Base-by-base conservation (phyloP, 2,113 vertebrate species). In the Apteryx mantelli region DNA sequence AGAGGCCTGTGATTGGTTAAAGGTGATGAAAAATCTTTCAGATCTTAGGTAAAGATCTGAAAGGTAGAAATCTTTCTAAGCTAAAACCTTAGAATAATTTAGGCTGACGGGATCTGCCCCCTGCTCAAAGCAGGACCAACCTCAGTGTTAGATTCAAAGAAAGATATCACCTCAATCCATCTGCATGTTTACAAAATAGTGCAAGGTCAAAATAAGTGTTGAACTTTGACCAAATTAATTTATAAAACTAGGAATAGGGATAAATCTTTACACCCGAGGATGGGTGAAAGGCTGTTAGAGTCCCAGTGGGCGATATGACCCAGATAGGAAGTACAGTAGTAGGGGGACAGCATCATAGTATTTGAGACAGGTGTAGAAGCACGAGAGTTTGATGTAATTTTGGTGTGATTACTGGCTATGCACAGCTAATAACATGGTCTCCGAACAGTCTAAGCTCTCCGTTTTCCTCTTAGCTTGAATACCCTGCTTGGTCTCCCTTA, bases 291-390 rank as follows among this genome's bases (percentile, higher is more conserved):
- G 75, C 79, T 91, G 61, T 92, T 75, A 20, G 40, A 56, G 84
- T 82, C 82, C 71, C 68, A 80, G 64, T 83, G 95, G 89, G 60
- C 68, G 5, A 1, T 10, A 13, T 96, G 96, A 94, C 94, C 87
- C 79, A 78, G 24, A 93, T 78, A 74, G 66, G 36, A 74, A 53
- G 18, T 18, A 28, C 63, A 48, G 61, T 56, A 69, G 48, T 60
- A 48, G 30, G 42, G 90, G 79, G 56, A 66, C 65, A 60, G 11
- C 22, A 28, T 55, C 3, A 0, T 70, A 5, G 24, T 64, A 24
- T 56, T 88, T 89, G 66, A 70, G 50, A 53, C 73, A 34, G 21
- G 44, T 26, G 34, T 70, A 66, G 82, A 88, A 80, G 53, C 50
- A 66, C 16, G 64, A 64, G 81, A 77, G 21, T 78, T 82, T 80